These are phyloP conservation scores for Cotesia glomerata DNA, from an alignment of 1,140 invertebrate species.

Conservation along the genomic window DNA sequence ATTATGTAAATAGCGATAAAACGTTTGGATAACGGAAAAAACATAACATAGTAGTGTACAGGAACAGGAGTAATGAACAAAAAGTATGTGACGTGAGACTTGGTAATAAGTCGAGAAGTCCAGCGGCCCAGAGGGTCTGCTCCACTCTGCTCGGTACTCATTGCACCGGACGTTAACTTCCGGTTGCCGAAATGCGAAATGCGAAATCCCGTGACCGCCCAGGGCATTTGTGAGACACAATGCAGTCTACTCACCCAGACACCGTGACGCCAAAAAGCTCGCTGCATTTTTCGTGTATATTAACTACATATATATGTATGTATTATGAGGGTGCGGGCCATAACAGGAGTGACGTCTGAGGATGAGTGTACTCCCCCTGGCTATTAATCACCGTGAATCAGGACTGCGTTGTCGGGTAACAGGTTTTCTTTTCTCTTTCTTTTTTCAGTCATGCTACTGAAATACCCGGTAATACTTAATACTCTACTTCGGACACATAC, in stretches of 20 bases:
- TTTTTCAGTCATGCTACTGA: neutral
- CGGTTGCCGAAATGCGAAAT: slow-evolving; percentile 38
- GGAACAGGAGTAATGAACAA: neutral
- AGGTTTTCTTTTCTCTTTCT: slow-evolving; percentile 24
- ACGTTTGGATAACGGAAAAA: neutral
- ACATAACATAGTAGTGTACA: neutral
- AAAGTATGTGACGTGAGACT: neutral
- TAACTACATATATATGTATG: neutral
- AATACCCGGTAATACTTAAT: neutral
- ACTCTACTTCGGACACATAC: neutral
- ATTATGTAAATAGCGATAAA: no score
- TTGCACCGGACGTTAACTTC: slow-evolving; percentile 43
- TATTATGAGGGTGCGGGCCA: neutral
- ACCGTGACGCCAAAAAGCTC: slow-evolving; percentile 47
- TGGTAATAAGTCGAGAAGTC: neutral
- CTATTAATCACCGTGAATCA: slow-evolving; percentile 30
- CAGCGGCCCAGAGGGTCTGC: no score
- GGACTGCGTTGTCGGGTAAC: slow-evolving; percentile 17
- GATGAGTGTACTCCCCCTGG: neutral
- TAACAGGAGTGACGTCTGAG: slow-evolving; percentile 4
- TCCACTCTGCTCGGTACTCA: neutral
- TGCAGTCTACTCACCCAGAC: slow-evolving; percentile 46
- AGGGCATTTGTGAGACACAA: slow-evolving; percentile 34
- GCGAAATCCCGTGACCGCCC: slow-evolving; percentile 41
- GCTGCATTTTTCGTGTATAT: neutral